A percentile compares a stretch with the other conserved stretches of the same genome.
These are phyloP conservation scores for Hemaris fuciformis DNA, from an alignment of 2,888 invertebrate species.

Conservation along the genomic window DNA sequence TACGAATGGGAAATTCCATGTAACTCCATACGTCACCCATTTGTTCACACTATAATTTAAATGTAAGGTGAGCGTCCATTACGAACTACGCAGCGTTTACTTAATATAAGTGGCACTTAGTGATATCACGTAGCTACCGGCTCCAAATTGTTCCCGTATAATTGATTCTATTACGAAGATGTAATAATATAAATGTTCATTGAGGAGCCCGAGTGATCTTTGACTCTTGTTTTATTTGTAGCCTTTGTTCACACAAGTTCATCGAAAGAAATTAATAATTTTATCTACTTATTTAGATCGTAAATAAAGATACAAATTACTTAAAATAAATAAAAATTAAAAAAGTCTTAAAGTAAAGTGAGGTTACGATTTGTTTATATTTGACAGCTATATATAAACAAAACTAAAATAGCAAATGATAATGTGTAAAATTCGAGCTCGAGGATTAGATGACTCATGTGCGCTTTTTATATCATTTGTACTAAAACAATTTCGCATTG, in stretches of 20 bases:
- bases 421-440: neutral
- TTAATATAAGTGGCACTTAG: constrained; percentile 66
- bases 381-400: neutral
- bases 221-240: neutral
- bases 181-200: constrained; percentile 8
- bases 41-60: constrained; percentile 39
- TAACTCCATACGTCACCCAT: neutral
- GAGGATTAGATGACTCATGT: neutral
- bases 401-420: neutral
- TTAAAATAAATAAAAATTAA: too few relatives aligned
- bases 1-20: neutral
- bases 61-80: constrained; percentile 45
- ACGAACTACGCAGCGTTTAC: constrained; percentile 56
- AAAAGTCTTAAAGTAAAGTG: too few relatives aligned
- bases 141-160: neutral
- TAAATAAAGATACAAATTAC: too few relatives aligned
- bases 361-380: too few relatives aligned
- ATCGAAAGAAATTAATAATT: neutral
- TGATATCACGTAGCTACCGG: constrained; percentile 36
- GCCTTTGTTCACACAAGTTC: neutral
- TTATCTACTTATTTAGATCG: neutral
- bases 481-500: constrained; percentile 30
- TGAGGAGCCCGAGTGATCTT: neutral
- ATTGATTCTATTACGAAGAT: constrained; percentile 6
- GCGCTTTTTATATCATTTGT: constrained; percentile 5